These are phyloP conservation scores for Cromileptes altivelis DNA, from an alignment of 2,113 vertebrate genomes.

Conservation along the genomic window DNA sequence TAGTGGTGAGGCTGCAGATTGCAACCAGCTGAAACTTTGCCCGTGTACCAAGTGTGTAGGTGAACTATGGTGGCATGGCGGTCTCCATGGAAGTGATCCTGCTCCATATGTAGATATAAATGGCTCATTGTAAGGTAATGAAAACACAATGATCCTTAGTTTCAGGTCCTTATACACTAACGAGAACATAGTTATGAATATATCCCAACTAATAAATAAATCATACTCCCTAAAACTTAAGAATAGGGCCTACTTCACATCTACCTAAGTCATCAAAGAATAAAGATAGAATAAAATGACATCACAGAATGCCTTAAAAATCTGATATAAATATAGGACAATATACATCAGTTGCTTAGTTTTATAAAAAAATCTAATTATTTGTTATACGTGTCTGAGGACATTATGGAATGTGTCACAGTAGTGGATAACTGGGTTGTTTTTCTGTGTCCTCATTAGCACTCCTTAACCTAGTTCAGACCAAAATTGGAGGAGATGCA, in stretches of 20 bases:
- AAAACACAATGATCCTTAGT: too few species aligned
- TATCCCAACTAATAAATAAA: too few species aligned
- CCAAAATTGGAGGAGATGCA: constrained; percentile 10
- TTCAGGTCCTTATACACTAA: too few species aligned
- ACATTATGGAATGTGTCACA: neutral
- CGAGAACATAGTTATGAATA: too few species aligned
- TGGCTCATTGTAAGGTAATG: too few species aligned
- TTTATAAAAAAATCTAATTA: neutral
- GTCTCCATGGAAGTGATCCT: too few species aligned
- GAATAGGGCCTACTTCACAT: neutral
- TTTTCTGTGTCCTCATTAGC: constrained; percentile 39
- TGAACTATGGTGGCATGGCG: too few species aligned
- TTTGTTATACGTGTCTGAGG: neutral
- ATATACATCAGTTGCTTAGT: neutral
- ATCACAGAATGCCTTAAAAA: neutral
- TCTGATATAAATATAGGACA: neutral
- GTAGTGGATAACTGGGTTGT: constrained; percentile 27
- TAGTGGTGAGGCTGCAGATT: too few species aligned
- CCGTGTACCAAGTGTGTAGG: too few species aligned
- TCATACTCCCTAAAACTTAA: neutral
- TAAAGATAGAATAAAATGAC: neutral
- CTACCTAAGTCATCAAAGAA: too few species aligned
- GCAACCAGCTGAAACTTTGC: too few species aligned
- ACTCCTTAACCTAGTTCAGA: constrained; percentile 19
- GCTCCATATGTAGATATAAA: too few species aligned